Conservation (phyloP, 2,797 vertebrate species). For the Squalus acanthias region DNA sequence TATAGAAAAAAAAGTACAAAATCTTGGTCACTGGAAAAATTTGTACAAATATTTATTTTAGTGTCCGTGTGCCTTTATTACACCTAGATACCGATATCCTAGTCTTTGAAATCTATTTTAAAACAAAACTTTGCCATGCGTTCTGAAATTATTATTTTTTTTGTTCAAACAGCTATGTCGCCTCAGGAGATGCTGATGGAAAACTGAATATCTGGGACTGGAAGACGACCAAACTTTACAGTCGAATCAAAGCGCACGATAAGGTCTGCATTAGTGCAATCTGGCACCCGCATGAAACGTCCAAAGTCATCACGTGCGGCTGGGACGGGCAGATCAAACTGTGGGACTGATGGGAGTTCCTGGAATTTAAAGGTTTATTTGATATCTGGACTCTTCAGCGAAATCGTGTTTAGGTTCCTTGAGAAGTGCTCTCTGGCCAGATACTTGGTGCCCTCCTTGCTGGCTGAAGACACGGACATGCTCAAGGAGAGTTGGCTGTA, state of each 20-base stretch:
- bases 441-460: neutral
- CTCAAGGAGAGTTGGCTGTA: no score
- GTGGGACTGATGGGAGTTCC: slow-evolving; percentile 76
- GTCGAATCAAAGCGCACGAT: slow-evolving; percentile 93
- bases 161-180: slow-evolving; percentile 76
- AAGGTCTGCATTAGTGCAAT: slow-evolving; percentile 96
- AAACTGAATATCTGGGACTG: slow-evolving; percentile 98
- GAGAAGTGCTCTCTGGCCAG: neutral
- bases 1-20: neutral
- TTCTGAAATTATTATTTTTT: neutral
- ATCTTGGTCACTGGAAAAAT: neutral
- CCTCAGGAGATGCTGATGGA: slow-evolving; percentile 94
- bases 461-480: neutral
- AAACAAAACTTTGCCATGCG: neutral
- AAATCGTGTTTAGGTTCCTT: neutral
- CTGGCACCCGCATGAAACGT: slow-evolving; percentile 97
- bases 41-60: neutral
- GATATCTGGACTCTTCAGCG: neutral
- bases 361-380: neutral
- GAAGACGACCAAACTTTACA: slow-evolving; percentile 98
- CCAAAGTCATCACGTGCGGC: slow-evolving; percentile 94
- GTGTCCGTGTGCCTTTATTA: neutral
- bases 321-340: slow-evolving; percentile 98
- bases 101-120: neutral
- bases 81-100: neutral